A percentile compares a stretch with the other conserved stretches of the same genome.
Evolutionary conservation across 2,888 invertebrate genomes (phyloP).

Genomic region (Neocrepidodera transversa): DNA sequence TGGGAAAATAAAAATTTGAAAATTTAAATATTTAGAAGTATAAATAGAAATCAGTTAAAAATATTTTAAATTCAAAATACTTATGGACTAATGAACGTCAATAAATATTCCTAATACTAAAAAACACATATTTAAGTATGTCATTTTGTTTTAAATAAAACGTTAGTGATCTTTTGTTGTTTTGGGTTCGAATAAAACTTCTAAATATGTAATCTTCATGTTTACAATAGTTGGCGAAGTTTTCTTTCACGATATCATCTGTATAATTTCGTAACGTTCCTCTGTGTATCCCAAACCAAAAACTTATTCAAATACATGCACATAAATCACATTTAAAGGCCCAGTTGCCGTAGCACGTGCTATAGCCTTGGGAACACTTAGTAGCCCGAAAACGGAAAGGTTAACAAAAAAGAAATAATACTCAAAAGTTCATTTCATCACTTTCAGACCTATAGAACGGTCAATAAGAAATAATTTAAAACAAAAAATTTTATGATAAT

Average conservation of each 20-base stretch:
- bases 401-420: slow-evolving; percentile 33
- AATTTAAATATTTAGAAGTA: too few species aligned
- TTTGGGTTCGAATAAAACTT: slow-evolving; percentile 4
- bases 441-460: too few species aligned
- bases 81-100: too few species aligned
- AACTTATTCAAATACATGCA: slow-evolving; percentile 30
- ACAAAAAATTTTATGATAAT: too few species aligned
- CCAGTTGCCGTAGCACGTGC: slow-evolving; percentile 23
- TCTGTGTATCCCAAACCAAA: slow-evolving; percentile 15
- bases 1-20: too few species aligned
- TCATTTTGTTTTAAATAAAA: too few species aligned
- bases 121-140: too few species aligned
- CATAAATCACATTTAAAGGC: slow-evolving; percentile 32
- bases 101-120: too few species aligned
- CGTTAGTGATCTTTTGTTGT: too few species aligned
- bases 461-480: too few species aligned
- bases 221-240: slow-evolving; percentile 23
- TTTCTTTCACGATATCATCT: slow-evolving; percentile 13
- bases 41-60: too few species aligned
- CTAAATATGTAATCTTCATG: slow-evolving; percentile 17
- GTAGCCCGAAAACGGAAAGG: slow-evolving; percentile 26
- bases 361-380: slow-evolving; percentile 26
- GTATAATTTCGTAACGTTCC: slow-evolving; percentile 25
- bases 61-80: too few species aligned
- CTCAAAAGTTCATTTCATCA: slow-evolving; percentile 21